Conservation (phyloP, 2,888 invertebrate species). For the Luperina testacea region DNA sequence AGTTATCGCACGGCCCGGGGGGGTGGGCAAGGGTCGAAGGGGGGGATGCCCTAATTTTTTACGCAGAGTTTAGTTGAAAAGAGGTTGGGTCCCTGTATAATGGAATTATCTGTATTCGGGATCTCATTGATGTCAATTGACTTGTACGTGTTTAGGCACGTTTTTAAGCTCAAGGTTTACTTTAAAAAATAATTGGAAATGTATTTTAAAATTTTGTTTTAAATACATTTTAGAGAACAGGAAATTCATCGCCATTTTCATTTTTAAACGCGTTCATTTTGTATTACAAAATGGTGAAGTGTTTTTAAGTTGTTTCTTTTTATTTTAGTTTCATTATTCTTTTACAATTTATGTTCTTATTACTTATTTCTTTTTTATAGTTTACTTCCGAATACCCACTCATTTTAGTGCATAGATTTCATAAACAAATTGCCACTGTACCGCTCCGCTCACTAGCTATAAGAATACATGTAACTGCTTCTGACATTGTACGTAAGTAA, state of each 20-base stretch:
- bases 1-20: slow-evolving; percentile 62
- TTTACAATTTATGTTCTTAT: not conserved
- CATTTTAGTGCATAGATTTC: not conserved
- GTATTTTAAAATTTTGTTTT: slow-evolving; percentile 29
- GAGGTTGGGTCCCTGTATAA: slow-evolving; percentile 75
- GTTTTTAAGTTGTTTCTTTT: not conserved
- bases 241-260: slow-evolving; percentile 8
- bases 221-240: slow-evolving; percentile 23
- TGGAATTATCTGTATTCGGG: slow-evolving; percentile 66
- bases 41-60: slow-evolving; percentile 86
- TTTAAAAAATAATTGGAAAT: slow-evolving; percentile 24
- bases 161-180: slow-evolving; percentile 32
- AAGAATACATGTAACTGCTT: not conserved
- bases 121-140: slow-evolving; percentile 69
- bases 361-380: not conserved
- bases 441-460: too few relatives aligned
- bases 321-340: slow-evolving; percentile 15
- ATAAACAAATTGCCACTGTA: not conserved
- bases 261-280: slow-evolving; percentile 32
- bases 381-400: not conserved
- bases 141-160: slow-evolving; percentile 55
- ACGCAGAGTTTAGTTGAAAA: slow-evolving; percentile 83
- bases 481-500: not conserved
- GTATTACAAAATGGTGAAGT: slow-evolving; percentile 20
- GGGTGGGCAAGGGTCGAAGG: slow-evolving; percentile 53